phyloP scores from a whole-genome alignment of 2,888 invertebrate species.

The Temnothorax ravouxi region DNA sequence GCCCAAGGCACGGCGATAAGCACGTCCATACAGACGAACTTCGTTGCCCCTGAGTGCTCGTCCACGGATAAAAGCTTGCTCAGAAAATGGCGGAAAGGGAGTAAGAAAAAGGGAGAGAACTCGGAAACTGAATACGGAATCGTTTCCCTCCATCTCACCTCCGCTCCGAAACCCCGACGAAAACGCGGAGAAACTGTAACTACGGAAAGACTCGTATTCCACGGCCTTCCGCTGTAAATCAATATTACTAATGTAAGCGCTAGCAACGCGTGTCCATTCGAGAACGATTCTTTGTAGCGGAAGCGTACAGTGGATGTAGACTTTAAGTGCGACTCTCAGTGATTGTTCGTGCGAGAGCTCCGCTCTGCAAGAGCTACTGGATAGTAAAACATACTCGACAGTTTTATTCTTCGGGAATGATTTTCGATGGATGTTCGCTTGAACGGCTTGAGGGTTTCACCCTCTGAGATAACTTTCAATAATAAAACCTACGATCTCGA shows the following conservation, averaged over 20 bases:
- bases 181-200: slow-evolving; percentile 37
- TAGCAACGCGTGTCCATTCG: slow-evolving; percentile 10
- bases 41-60: slow-evolving; percentile 71
- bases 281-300: neutral
- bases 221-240: slow-evolving; percentile 44
- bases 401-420: slow-evolving; percentile 32
- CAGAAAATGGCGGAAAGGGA: slow-evolving; percentile 52
- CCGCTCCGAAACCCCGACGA: slow-evolving; percentile 30
- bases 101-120: slow-evolving; percentile 38
- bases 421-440: slow-evolving; percentile 14
- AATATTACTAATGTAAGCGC: slow-evolving; percentile 47
- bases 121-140: slow-evolving; percentile 61
- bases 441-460: neutral
- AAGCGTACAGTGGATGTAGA: neutral
- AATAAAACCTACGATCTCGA: slow-evolving; percentile 36
- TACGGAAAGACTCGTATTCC: slow-evolving; percentile 49
- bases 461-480: slow-evolving; percentile 32
- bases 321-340: slow-evolving; percentile 19
- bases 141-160: slow-evolving; percentile 22
- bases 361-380: neutral
- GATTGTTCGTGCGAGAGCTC: slow-evolving; percentile 34
- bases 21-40: slow-evolving; percentile 74
- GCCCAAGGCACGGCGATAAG: slow-evolving; percentile 56
- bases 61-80: slow-evolving; percentile 76
- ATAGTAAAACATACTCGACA: slow-evolving; percentile 27